Percentiles rank a stretch among this genome's conserved stretches.
Evolutionary conservation across 2,888 invertebrate genomes (phyloP).

Genomic region (Sthenelais limicola): DNA sequence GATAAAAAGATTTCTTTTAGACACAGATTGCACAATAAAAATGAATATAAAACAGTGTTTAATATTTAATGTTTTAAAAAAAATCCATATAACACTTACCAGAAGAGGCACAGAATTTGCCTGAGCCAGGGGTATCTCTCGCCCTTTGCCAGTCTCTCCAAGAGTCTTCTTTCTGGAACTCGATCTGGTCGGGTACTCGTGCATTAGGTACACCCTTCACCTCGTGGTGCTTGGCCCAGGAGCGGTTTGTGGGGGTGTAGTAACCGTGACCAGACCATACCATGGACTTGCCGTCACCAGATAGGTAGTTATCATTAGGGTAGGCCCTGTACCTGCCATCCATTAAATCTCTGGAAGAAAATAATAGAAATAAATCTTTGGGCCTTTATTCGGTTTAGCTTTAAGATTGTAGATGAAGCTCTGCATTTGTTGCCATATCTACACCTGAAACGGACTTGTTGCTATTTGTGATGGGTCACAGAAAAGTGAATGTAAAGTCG

Average conservation of each 20-base stretch:
- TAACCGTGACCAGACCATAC: constrained; percentile 53
- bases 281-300: constrained; percentile 53
- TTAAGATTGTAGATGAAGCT: too few relatives aligned
- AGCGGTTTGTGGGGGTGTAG: constrained; percentile 50
- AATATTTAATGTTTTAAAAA: background rate
- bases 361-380: too few relatives aligned
- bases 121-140: constrained; percentile 52
- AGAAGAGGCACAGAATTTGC: constrained; percentile 51
- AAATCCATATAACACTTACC: constrained; percentile 42
- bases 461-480: too few relatives aligned
- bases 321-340: constrained; percentile 49
- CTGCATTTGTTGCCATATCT: too few relatives aligned
- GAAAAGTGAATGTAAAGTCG: too few relatives aligned
- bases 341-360: constrained; percentile 48
- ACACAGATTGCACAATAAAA: too few relatives aligned
- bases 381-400: too few relatives aligned
- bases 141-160: constrained; percentile 55
- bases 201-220: constrained; percentile 52
- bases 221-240: constrained; percentile 53
- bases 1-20: too few relatives aligned
- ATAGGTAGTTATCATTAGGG: constrained; percentile 53
- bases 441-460: too few relatives aligned
- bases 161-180: constrained; percentile 54
- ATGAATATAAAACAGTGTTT: too few relatives aligned
- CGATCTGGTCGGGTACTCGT: constrained; percentile 52